Evolutionary conservation across 2,797 vertebrate genomes (phyloP).

Genomic region (Psittacula derbiana): DNA sequence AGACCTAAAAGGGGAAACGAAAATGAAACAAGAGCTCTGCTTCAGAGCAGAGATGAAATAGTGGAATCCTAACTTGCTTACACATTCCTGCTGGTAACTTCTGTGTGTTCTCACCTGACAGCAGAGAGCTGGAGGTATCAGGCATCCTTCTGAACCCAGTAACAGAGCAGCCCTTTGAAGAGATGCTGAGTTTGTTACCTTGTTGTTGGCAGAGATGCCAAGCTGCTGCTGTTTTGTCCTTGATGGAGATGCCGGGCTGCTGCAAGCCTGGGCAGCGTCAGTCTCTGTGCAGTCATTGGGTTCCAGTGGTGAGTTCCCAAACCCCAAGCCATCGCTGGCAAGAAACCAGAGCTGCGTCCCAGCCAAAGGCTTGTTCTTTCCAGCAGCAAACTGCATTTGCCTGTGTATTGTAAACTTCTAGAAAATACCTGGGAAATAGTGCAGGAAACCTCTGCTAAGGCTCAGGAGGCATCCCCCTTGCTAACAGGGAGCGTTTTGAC

Average conservation of each 20-base stretch:
- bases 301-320: neutral
- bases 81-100: neutral
- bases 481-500: neutral
- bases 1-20: neutral
- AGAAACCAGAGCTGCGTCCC: neutral
- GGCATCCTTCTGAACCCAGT: neutral
- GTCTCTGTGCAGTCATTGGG: neutral
- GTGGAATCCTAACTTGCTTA: neutral
- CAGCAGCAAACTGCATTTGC: neutral
- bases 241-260: neutral
- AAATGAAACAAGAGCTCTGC: neutral
- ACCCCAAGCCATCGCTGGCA: fast-evolving
- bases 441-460: neutral
- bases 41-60: neutral
- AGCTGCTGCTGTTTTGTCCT: neutral
- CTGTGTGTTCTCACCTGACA: neutral
- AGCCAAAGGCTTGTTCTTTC: neutral
- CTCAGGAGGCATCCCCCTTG: neutral
- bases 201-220: neutral
- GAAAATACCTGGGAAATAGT: neutral
- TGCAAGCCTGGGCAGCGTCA: neutral
- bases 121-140: neutral
- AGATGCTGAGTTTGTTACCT: neutral
- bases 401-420: neutral
- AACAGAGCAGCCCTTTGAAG: neutral